phyloP scores from a whole-genome alignment of 1,140 invertebrate genomes.

The Pemphigus obesinymphae region DNA sequence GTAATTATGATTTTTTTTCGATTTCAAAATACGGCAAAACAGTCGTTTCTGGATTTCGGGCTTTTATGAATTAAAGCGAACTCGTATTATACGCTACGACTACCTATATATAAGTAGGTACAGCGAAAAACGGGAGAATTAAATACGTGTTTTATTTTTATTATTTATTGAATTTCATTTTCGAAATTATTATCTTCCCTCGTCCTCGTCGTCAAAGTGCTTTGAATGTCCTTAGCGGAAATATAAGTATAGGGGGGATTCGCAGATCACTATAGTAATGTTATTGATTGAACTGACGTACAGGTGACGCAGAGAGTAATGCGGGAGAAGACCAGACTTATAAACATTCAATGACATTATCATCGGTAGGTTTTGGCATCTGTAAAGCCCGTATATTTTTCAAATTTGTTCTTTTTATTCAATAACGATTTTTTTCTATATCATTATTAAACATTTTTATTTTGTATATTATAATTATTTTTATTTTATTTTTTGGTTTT shows the following conservation, averaged over 20 bases:
- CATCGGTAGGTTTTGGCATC: constrained; percentile 36
- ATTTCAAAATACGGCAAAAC: too few species aligned
- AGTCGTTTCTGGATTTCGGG: too few species aligned
- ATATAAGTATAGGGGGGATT: neutral
- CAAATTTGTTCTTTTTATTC: neutral
- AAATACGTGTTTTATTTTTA: too few species aligned
- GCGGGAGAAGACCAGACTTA: constrained; percentile 42
- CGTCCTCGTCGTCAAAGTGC: too few species aligned
- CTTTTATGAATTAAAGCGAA: too few species aligned
- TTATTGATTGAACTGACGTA: constrained; percentile 39
- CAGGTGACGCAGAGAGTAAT: constrained; percentile 23
- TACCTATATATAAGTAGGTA: too few species aligned
- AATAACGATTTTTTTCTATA: constrained; percentile 6
- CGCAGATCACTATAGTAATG: neutral
- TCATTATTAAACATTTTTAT: neutral
- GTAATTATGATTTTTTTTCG: too few species aligned
- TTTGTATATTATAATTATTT: neutral
- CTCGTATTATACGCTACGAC: too few species aligned
- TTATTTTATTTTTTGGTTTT: constrained; percentile 15
- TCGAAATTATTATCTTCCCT: too few species aligned
- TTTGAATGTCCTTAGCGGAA: neutral
- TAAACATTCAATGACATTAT: constrained; percentile 38
- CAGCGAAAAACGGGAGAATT: too few species aligned
- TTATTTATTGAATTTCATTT: too few species aligned
- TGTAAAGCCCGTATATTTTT: constrained; percentile 2